Percentiles rank a stretch among this genome's conserved stretches.
These are phyloP conservation scores for Conus ventricosus DNA, from an alignment of 1,140 invertebrate genomes.

Conservation along the genomic window DNA sequence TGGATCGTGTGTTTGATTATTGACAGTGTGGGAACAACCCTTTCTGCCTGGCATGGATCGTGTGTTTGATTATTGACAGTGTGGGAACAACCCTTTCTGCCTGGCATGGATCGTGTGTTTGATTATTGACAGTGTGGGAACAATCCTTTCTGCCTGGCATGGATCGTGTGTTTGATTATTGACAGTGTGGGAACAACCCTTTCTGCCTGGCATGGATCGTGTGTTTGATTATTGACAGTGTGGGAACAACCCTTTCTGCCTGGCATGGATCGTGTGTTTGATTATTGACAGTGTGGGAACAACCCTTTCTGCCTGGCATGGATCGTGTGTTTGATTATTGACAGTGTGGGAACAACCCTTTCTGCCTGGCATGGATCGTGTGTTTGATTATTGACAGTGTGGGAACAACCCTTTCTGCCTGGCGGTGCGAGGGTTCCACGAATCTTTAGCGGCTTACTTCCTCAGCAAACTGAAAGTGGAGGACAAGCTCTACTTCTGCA, in stretches of 20 bases:
- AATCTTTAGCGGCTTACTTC: constrained; percentile 32
- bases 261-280: too few relatives aligned
- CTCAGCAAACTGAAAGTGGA: constrained; percentile 32
- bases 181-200: too few relatives aligned
- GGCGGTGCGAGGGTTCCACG: constrained; percentile 40
- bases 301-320: too few relatives aligned
- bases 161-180: too few relatives aligned
- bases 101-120: constrained; percentile 25
- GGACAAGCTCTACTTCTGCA: constrained; percentile 37
- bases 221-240: too few relatives aligned
- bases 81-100: constrained; percentile 43
- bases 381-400: constrained; percentile 22
- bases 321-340: too few relatives aligned
- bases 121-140: constrained; percentile 32
- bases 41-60: constrained; percentile 39
- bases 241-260: too few relatives aligned
- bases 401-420: constrained; percentile 44
- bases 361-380: constrained; percentile 38
- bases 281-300: too few relatives aligned
- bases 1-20: too few relatives aligned
- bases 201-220: too few relatives aligned
- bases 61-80: constrained; percentile 20
- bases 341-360: not conserved
- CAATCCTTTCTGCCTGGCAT: constrained; percentile 45
- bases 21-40: too few relatives aligned